These are phyloP conservation scores for Leucozona laternaria DNA, from an alignment of 2,888 invertebrate species.

Conservation along the genomic window DNA sequence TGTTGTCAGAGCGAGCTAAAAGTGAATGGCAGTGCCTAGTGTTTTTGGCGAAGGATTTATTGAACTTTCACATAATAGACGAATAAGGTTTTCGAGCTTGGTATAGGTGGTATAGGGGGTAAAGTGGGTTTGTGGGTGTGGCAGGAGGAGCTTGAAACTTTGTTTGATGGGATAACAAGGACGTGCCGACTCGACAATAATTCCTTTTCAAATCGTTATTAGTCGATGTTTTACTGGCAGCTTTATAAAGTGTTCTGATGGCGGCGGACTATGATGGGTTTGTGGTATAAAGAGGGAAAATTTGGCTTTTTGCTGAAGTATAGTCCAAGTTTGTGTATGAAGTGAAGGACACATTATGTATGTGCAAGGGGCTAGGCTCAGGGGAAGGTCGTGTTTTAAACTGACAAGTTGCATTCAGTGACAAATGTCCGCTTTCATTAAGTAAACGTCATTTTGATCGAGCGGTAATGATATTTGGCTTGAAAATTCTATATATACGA, in stretches of 20 bases:
- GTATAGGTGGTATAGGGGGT: too few relatives aligned
- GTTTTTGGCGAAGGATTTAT: constrained; percentile 67
- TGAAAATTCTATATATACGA: not conserved
- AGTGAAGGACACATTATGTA: constrained; percentile 19
- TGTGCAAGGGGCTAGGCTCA: not conserved
- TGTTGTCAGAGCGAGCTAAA: constrained; percentile 36
- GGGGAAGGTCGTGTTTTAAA: not conserved
- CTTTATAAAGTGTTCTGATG: constrained; percentile 3
- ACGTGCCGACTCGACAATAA: constrained; percentile 60
- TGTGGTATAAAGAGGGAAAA: constrained; percentile 1
- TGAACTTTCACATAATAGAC: constrained; percentile 41
- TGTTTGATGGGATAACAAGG: constrained; percentile 62
- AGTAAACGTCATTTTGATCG: constrained; percentile 16
- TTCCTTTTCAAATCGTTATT: constrained; percentile 40
- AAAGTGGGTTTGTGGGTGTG: not conserved
- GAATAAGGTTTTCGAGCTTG: constrained; percentile 2
- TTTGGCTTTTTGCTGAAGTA: constrained; percentile 18
- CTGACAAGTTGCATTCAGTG: constrained; percentile 24
- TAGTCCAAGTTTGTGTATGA: not conserved
- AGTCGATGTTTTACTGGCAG: constrained; percentile 31
- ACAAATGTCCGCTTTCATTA: constrained; percentile 35
- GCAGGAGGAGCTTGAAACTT: constrained; percentile 45
- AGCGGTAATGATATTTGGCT: not conserved
- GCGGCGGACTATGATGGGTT: not conserved
- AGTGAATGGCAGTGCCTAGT: constrained; percentile 63